Conservation (phyloP, 2,888 invertebrate species). For the Eupithecia pulchellata region DNA sequence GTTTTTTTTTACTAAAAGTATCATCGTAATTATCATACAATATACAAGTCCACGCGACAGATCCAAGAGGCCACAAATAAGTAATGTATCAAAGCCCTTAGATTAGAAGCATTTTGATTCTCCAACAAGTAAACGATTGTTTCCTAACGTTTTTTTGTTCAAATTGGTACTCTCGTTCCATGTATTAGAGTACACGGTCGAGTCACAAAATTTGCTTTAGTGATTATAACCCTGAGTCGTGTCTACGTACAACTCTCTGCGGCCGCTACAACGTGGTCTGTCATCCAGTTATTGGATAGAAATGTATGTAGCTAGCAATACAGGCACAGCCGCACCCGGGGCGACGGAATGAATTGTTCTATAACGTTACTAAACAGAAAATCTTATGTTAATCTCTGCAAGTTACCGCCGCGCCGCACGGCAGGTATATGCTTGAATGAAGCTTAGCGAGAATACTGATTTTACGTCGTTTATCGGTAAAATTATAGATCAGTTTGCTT, state of each 20-base stretch:
- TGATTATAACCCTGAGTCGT: too few relatives aligned
- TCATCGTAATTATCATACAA: not conserved
- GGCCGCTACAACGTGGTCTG: not conserved
- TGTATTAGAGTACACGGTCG: too few relatives aligned
- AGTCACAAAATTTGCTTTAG: too few relatives aligned
- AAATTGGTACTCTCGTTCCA: too few relatives aligned
- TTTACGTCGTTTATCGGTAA: not conserved
- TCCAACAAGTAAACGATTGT: too few relatives aligned
- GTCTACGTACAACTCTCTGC: not conserved
- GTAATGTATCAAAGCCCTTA: too few relatives aligned
- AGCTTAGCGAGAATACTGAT: constrained; percentile 1
- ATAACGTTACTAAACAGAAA: constrained; percentile 44
- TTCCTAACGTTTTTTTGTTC: too few relatives aligned
- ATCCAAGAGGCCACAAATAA: not conserved
- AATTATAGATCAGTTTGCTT: constrained; percentile 1
- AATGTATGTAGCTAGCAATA: constrained; percentile 17
- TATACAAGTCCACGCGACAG: not conserved
- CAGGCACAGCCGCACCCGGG: constrained; percentile 42
- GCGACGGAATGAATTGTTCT: constrained; percentile 57
- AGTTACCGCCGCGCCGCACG: constrained; percentile 8
- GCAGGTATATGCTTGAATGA: constrained; percentile 4
- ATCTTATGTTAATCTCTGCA: constrained; percentile 44
- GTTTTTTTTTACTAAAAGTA: not conserved
- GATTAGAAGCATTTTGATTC: too few relatives aligned
- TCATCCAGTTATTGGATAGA: not conserved